Conservation (phyloP, 2,113 vertebrate species). For the Electrona antarctica region DNA sequence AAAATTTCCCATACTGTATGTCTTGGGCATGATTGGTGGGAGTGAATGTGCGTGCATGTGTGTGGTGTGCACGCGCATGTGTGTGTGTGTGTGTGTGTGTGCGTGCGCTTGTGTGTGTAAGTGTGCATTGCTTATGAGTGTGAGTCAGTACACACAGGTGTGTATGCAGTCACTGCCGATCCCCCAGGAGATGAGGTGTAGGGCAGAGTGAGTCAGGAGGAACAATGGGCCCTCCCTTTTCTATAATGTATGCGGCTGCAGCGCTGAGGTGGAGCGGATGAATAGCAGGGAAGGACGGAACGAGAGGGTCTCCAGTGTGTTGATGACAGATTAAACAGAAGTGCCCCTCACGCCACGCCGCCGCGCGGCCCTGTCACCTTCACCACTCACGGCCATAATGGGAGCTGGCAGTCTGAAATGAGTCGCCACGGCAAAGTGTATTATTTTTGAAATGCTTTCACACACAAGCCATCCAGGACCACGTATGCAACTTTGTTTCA, state of each 20-base stretch:
- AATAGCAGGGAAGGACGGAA: slow-evolving; percentile 51
- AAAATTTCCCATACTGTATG: slow-evolving; percentile 1
- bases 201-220: slow-evolving; percentile 34
- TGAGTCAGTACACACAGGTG: background rate
- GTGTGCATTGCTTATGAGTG: slow-evolving; percentile 6
- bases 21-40: slow-evolving; percentile 1
- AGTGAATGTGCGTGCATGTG: background rate
- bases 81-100: slow-evolving; percentile 1
- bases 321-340: slow-evolving; percentile 99
- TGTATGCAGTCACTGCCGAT: background rate
- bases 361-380: slow-evolving; percentile 89
- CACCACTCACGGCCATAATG: slow-evolving; percentile 92
- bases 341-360: slow-evolving; percentile 81
- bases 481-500: slow-evolving; percentile 93
- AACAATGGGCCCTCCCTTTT: slow-evolving; percentile 59
- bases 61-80: background rate
- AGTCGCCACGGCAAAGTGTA: slow-evolving; percentile 94
- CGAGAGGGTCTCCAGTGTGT: slow-evolving; percentile 88
- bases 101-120: background rate
- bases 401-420: slow-evolving; percentile 98
- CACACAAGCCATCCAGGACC: slow-evolving; percentile 88
- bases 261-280: slow-evolving; percentile 80
- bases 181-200: slow-evolving; percentile 19
- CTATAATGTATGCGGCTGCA: slow-evolving; percentile 82
- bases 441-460: slow-evolving; percentile 99